Percentiles rank a stretch among this genome's conserved stretches.
phyloP scores from a whole-genome alignment of 2,113 vertebrate species.

The Gnathonemus longibarbis region DNA sequence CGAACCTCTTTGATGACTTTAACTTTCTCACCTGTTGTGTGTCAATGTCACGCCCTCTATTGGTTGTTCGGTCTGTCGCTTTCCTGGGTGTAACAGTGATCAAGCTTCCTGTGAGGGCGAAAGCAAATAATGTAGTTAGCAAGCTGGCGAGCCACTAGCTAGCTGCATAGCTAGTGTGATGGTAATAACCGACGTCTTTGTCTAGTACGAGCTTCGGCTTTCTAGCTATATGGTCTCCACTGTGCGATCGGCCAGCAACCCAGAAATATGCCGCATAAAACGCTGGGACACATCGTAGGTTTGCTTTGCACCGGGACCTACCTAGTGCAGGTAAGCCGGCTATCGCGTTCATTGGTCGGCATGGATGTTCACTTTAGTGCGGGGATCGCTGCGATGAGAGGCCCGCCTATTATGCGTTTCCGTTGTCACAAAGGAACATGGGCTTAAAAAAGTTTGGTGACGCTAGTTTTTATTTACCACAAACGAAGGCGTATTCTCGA shows the following conservation, averaged over 20 bases:
- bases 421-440: conserved; percentile 55
- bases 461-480: conserved; percentile 32
- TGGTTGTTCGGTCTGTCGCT: neutral
- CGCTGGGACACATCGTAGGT: conserved; percentile 62
- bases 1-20: neutral
- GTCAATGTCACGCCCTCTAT: conserved; percentile 36
- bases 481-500: neutral
- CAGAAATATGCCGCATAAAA: conserved; percentile 63
- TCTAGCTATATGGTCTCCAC: conserved; percentile 50
- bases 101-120: conserved; percentile 16
- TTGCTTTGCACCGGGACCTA: conserved; percentile 60
- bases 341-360: conserved; percentile 19
- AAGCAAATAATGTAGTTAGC: conserved; percentile 24
- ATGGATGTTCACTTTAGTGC: conserved; percentile 37
- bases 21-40: conserved; percentile 1
- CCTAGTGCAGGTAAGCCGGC: conserved; percentile 64
- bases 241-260: conserved; percentile 41
- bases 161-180: neutral
- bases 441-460: conserved; percentile 37
- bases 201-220: conserved; percentile 17
- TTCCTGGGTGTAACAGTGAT: neutral
- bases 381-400: conserved; percentile 44
- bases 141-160: conserved; percentile 47
- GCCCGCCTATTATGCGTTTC: conserved; percentile 53
- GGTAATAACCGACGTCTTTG: conserved; percentile 17